Evolutionary conservation across 2,888 invertebrate genomes (phyloP).

Genomic region (Drosophila subquinaria): DNA sequence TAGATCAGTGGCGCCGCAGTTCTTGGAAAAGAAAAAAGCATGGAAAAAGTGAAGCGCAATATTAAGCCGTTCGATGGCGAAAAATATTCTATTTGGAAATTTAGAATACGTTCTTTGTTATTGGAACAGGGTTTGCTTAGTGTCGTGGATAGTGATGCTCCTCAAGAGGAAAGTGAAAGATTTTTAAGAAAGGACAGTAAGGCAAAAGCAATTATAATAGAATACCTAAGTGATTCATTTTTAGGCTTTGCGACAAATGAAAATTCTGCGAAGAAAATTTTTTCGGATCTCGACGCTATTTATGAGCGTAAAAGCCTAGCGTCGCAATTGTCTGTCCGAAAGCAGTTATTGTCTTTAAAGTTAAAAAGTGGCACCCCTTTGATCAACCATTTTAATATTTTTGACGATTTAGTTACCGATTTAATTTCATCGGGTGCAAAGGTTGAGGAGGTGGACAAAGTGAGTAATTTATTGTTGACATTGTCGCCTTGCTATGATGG

Average conservation of each 20-base stretch:
- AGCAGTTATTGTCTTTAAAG: neutral
- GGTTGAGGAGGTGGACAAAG: neutral
- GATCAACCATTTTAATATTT: neutral
- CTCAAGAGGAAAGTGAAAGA: neutral
- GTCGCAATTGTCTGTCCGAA: neutral
- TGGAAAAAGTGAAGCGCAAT: neutral
- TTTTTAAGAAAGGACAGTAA: neutral
- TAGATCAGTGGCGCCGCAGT: neutral
- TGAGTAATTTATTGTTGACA: neutral
- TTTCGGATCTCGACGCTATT: neutral
- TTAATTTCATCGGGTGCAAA: slow-evolving; percentile 1
- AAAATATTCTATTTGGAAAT: neutral
- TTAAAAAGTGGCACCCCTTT: neutral
- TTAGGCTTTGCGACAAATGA: too few relatives aligned
- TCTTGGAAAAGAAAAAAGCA: neutral
- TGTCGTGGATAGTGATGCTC: neutral
- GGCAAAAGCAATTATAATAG: neutral
- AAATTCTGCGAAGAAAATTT: too few relatives aligned
- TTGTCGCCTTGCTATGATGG: neutral
- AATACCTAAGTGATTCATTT: neutral
- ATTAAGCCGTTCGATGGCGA: neutral
- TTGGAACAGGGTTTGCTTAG: neutral
- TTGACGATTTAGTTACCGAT: neutral
- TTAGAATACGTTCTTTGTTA: too few relatives aligned
- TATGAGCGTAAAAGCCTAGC: slow-evolving; percentile 2